These are phyloP conservation scores for Callyntrura sp. DNA, from an alignment of 2,888 invertebrate genomes.

Conservation along the genomic window DNA sequence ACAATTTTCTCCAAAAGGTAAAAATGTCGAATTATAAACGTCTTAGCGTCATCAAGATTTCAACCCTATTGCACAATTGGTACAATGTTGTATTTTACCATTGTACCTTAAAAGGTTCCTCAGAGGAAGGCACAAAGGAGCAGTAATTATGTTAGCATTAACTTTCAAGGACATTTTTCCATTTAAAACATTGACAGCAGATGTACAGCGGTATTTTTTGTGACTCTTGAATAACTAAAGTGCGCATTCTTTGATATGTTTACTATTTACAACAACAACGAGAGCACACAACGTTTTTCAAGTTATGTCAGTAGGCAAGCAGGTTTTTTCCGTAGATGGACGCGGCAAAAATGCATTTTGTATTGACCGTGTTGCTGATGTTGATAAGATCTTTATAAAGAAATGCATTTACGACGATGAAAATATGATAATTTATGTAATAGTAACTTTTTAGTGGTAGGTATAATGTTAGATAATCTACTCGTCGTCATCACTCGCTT, in stretches of 20 bases:
- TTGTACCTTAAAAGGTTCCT: neutral
- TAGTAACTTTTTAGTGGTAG: neutral
- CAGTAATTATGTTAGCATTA: neutral
- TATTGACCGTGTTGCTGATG: neutral
- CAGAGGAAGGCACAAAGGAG: neutral
- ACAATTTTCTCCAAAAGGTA: too few relatives aligned
- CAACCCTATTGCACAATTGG: too few relatives aligned
- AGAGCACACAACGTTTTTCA: neutral
- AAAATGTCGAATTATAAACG: too few relatives aligned
- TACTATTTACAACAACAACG: neutral
- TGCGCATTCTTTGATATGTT: constrained; percentile 10
- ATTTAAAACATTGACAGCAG: neutral
- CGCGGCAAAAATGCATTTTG: neutral
- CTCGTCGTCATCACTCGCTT: neutral
- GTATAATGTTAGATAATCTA: too few relatives aligned
- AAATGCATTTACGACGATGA: neutral
- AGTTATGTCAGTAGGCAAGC: constrained; percentile 30
- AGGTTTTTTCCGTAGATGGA: constrained; percentile 33
- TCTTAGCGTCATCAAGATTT: too few relatives aligned
- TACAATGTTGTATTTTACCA: too few relatives aligned
- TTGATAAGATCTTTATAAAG: constrained; percentile 12
- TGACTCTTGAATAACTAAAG: neutral
- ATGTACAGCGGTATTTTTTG: neutral
- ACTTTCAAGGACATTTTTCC: constrained; percentile 28
- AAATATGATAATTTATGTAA: neutral